Percentiles rank a stretch among this genome's conserved stretches.
These are phyloP conservation scores for Tachysurus vachellii DNA, from an alignment of 2,113 vertebrate species.

Conservation along the genomic window DNA sequence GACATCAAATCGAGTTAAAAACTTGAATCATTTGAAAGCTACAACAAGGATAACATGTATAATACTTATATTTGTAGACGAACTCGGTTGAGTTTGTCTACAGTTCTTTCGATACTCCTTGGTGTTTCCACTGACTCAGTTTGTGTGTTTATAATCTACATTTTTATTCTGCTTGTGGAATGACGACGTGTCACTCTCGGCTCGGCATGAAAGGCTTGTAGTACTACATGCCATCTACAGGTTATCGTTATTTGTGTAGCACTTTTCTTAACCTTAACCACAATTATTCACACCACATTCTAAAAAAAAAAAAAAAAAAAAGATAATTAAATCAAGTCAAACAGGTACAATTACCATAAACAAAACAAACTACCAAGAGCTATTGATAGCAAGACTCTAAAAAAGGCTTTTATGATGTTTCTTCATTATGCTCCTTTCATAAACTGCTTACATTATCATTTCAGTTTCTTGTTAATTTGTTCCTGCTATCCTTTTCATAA, in stretches of 20 bases:
- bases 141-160: not conserved
- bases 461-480: not conserved
- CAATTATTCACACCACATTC: not conserved
- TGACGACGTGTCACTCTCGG: no score
- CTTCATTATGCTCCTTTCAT: not conserved
- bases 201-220: not conserved
- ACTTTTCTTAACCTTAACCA: not conserved
- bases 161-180: not conserved
- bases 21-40: no score
- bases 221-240: not conserved
- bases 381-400: not conserved
- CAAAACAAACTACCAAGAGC: no score
- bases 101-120: no score
- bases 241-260: not conserved
- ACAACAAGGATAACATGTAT: no score
- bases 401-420: not conserved
- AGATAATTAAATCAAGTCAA: not conserved
- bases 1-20: no score
- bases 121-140: not conserved
- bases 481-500: no score
- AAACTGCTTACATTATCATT: not conserved
- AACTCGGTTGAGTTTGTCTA: no score
- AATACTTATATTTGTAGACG: no score
- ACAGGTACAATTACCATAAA: not conserved
- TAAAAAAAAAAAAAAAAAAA: not conserved